These are phyloP conservation scores for Raja brachyura DNA, from an alignment of 2,113 vertebrate species.

Conservation along the genomic window DNA sequence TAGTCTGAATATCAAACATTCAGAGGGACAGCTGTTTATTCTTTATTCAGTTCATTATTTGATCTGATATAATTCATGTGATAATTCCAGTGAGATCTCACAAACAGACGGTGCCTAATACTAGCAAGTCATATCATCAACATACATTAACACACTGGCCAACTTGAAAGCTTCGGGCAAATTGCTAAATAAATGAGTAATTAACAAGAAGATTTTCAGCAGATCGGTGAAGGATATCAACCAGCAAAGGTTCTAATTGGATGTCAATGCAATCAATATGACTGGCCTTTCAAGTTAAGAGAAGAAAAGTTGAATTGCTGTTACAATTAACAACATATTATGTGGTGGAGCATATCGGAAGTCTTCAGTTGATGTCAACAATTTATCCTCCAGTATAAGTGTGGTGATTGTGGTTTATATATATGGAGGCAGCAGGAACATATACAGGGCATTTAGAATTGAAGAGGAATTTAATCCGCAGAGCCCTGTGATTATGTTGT, in stretches of 20 bases:
- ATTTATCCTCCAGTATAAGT: not conserved
- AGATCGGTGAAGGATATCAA: not conserved
- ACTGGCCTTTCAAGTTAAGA: not conserved
- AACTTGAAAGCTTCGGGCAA: constrained; percentile 16
- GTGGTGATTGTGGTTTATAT: not conserved
- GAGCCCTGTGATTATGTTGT: not conserved
- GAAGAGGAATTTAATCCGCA: not conserved
- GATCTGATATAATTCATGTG: not conserved
- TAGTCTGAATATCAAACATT: not conserved
- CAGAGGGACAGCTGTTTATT: not conserved
- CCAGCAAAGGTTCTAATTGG: constrained; percentile 16
- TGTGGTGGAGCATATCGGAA: not conserved
- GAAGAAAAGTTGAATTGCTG: not conserved
- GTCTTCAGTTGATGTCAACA: not conserved
- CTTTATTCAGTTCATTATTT: constrained; percentile 22
- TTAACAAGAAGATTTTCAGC: not conserved
- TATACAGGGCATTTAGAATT: not conserved
- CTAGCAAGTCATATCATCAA: not conserved
- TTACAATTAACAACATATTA: constrained; percentile 9
- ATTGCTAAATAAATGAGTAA: constrained; percentile 13
- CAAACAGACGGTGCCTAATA: not conserved
- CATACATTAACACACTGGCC: constrained; percentile 11
- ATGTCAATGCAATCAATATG: not conserved
- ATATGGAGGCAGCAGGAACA: not conserved
- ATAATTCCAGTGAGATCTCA: constrained; percentile 35